phyloP scores from a whole-genome alignment of 2,797 vertebrate species.

The Anabas testudineus region DNA sequence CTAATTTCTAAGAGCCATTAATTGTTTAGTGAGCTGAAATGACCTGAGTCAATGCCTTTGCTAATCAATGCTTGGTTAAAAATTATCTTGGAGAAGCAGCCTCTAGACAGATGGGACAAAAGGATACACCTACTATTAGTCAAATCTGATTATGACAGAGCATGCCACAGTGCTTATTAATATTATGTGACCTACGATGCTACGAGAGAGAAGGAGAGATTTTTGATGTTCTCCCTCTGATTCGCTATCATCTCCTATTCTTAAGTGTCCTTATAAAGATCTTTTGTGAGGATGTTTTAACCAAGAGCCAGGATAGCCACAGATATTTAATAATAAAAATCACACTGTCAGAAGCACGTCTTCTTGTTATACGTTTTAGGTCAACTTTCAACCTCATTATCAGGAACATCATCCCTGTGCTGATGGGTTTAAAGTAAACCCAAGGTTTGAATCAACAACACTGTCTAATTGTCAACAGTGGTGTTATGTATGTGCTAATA shows the following conservation, averaged over 20 bases:
- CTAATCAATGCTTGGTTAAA: constrained; percentile 49
- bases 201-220: background rate
- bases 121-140: background rate
- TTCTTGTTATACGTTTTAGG: background rate
- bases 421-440: constrained; percentile 2
- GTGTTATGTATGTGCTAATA: constrained; percentile 14
- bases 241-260: background rate
- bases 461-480: background rate
- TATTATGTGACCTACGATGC: background rate
- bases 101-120: constrained; percentile 7
- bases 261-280: background rate
- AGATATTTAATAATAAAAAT: background rate
- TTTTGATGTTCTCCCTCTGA: background rate
- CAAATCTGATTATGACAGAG: constrained; percentile 4
- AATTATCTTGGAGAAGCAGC: constrained; percentile 25
- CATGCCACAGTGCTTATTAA: background rate
- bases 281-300: background rate
- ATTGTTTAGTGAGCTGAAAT: constrained; percentile 64
- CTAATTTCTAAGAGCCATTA: constrained; percentile 64
- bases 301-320: background rate
- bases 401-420: background rate
- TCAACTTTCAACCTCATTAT: background rate
- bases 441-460: constrained; percentile 6
- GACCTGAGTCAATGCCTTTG: constrained; percentile 60
- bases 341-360: background rate